These are phyloP conservation scores for Catamblyrhynchus diadema DNA, from an alignment of 2,797 vertebrate species.

Conservation along the genomic window DNA sequence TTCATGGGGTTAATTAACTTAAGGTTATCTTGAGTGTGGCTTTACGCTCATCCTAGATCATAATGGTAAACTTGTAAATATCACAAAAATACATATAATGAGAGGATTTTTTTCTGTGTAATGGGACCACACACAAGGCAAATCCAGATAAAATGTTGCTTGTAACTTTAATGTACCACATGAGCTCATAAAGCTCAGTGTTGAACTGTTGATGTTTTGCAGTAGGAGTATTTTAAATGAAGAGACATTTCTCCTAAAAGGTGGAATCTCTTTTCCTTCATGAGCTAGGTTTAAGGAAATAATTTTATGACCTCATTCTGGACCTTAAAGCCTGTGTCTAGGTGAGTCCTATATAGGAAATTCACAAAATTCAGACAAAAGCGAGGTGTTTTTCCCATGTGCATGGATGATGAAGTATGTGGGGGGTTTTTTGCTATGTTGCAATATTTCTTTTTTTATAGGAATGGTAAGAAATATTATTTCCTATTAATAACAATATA, in stretches of 20 bases:
- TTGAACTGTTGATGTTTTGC: neutral
- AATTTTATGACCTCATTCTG: neutral
- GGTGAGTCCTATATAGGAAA: neutral
- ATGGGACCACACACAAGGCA: neutral
- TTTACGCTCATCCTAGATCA: neutral
- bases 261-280: neutral
- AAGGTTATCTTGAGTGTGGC: neutral
- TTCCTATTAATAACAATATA: neutral
- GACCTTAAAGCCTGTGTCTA: neutral
- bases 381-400: neutral
- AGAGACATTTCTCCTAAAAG: neutral
- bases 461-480: neutral
- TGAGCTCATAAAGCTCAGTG: neutral
- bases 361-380: neutral
- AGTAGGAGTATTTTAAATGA: neutral
- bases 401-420: neutral
- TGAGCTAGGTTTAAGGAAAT: neutral
- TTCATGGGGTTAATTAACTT: neutral
- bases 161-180: neutral
- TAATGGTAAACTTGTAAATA: neutral
- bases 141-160: neutral
- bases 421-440: neutral
- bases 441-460: neutral
- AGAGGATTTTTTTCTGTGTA: neutral
- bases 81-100: neutral